Evolutionary conservation across 2,113 vertebrate species (phyloP).

Genomic region (Bambusicola thoracicus): DNA sequence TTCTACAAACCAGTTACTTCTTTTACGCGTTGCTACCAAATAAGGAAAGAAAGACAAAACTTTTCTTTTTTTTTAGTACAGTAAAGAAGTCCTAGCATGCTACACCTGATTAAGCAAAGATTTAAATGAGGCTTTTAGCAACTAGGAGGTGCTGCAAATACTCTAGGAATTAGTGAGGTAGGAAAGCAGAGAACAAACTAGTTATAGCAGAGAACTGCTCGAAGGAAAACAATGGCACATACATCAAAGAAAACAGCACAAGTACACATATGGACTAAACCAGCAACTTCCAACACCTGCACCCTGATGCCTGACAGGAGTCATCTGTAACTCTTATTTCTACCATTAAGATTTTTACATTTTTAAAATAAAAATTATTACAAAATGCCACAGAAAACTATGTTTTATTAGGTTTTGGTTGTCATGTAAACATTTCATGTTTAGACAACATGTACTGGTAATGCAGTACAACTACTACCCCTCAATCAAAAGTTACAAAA

Average conservation of each 20-base stretch:
- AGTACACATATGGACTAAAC: neutral
- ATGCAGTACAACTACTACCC: neutral
- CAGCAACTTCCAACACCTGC: neutral
- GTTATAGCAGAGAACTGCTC: neutral
- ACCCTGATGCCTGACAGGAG: neutral
- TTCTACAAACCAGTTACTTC: neutral
- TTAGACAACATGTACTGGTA: no score
- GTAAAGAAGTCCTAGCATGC: neutral
- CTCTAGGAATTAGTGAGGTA: neutral
- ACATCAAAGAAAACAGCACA: neutral
- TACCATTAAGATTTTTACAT: neutral
- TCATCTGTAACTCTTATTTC: neutral
- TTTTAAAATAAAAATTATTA: neutral
- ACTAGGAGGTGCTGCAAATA: neutral
- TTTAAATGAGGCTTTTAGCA: neutral
- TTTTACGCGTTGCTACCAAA: neutral
- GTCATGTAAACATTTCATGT: neutral
- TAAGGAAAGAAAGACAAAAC: neutral
- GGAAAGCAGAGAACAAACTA: neutral
- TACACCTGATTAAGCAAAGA: neutral
- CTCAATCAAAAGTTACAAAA: neutral
- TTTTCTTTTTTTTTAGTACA: neutral
- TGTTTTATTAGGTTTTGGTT: neutral
- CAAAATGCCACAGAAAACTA: neutral
- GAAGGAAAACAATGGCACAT: neutral